phyloP scores from a whole-genome alignment of 2,888 invertebrate genomes.

The Magallana nippona region DNA sequence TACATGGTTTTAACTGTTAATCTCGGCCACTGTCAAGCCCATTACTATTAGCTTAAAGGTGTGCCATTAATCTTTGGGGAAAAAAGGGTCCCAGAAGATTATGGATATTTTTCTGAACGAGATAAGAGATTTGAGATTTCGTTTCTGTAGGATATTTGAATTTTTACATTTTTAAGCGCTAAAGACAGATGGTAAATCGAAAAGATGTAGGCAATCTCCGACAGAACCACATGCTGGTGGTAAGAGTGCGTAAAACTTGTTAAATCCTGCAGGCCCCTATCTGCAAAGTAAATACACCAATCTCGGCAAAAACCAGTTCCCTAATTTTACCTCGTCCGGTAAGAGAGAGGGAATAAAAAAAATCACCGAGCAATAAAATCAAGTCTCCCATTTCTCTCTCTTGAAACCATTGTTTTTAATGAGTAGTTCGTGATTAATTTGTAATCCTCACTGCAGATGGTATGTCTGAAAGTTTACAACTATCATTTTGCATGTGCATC shows the following conservation, averaged over 20 bases:
- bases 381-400: background rate
- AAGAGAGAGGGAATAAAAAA: background rate
- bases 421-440: conserved; percentile 3
- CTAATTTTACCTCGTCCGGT: conserved; percentile 9
- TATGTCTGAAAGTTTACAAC: background rate
- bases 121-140: conserved; percentile 12
- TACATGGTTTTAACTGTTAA: background rate
- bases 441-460: conserved; percentile 25
- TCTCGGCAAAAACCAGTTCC: conserved; percentile 26
- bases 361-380: conserved; percentile 3
- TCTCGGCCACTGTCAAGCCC: background rate
- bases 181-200: conserved; percentile 13
- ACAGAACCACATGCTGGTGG: conserved; percentile 18
- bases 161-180: conserved; percentile 19
- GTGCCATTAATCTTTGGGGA: conserved; percentile 8
- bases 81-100: conserved; percentile 1
- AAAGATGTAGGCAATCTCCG: background rate
- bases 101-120: background rate
- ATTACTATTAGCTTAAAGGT: conserved; percentile 1
- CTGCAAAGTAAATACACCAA: conserved; percentile 32
- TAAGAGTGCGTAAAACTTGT: background rate
- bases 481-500: conserved; percentile 29
- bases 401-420: conserved; percentile 19
- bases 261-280: conserved; percentile 9
- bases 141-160: conserved; percentile 18